Conservation (phyloP, 2,888 invertebrate species). For the Plebejus anna region DNA sequence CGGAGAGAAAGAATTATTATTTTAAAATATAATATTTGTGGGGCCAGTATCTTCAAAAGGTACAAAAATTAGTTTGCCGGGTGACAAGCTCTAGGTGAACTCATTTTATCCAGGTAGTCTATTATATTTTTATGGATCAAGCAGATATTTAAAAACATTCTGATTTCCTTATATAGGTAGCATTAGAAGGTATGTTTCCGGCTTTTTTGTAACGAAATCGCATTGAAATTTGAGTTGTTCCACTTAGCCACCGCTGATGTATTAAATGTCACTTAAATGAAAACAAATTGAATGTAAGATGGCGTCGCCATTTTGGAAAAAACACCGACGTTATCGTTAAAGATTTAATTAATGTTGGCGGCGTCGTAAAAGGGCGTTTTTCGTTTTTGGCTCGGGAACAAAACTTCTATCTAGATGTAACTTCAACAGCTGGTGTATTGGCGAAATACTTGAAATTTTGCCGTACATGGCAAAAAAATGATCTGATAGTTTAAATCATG, state of each 20-base stretch:
- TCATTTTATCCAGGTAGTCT: too few relatives aligned
- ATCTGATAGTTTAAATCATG: conserved; percentile 26
- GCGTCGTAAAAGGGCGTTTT: conserved; percentile 29
- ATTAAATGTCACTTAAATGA: conserved; percentile 22
- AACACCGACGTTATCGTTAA: conserved; percentile 35
- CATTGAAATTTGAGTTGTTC: conserved; percentile 13
- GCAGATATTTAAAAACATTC: neutral
- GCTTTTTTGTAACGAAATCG: conserved; percentile 3
- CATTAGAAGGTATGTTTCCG: neutral
- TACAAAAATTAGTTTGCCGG: too few relatives aligned
- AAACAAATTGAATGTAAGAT: conserved; percentile 27
- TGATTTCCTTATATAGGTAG: neutral
- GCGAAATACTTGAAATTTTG: conserved; percentile 22
- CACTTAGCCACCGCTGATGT: conserved; percentile 14
- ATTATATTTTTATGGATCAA: conserved; percentile 11
- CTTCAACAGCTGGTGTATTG: conserved; percentile 26
- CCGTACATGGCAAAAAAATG: conserved; percentile 23
- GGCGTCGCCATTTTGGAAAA: conserved; percentile 30
- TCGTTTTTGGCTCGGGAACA: conserved; percentile 28
- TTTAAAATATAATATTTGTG: too few relatives aligned
- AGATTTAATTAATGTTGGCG: conserved; percentile 36
- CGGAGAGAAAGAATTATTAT: too few relatives aligned
- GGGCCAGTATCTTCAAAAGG: too few relatives aligned
- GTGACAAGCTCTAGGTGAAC: too few relatives aligned
- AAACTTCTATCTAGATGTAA: conserved; percentile 26